Percentiles rank a stretch among this genome's conserved stretches.
These are phyloP conservation scores for Austrolebias charrua DNA, from an alignment of 2,797 vertebrate genomes.

Conservation along the genomic window DNA sequence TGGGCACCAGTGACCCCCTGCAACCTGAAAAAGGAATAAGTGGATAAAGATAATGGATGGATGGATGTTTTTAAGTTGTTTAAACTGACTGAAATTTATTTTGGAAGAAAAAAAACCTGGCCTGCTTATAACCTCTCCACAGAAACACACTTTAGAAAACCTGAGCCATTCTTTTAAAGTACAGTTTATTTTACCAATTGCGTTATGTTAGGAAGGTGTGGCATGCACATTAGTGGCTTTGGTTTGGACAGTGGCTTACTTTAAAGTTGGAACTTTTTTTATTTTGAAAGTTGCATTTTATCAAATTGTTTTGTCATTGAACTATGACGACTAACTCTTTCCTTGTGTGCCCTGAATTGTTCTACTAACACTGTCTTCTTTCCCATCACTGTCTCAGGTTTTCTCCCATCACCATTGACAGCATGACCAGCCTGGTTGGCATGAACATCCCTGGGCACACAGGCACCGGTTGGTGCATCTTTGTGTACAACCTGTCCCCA, in stretches of 20 bases:
- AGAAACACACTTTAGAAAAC: background rate
- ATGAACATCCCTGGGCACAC: slow-evolving; percentile 99
- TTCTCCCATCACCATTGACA: slow-evolving; percentile 99
- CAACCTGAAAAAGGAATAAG: no score
- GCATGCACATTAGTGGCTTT: slow-evolving; percentile 23
- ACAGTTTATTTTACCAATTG: background rate
- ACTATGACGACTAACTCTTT: slow-evolving; percentile 23
- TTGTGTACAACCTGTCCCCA: slow-evolving; percentile 99
- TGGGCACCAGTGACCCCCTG: no score
- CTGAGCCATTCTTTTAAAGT: no score
- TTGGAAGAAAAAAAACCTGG: no score
- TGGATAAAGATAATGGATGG: no score
- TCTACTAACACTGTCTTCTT: slow-evolving; percentile 38
- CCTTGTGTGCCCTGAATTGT: background rate
- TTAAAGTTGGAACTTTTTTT: background rate
- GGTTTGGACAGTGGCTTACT: background rate
- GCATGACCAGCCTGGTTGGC: slow-evolving; percentile 99
- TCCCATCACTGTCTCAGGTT: slow-evolving; percentile 83
- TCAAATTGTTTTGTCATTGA: slow-evolving; percentile 35
- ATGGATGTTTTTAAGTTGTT: background rate
- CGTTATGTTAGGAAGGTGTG: slow-evolving; percentile 1
- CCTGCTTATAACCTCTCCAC: background rate
- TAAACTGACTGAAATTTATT: no score
- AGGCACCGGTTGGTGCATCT: slow-evolving; percentile 99
- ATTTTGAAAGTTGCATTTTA: slow-evolving; percentile 5